phyloP scores from a whole-genome alignment of 1,140 invertebrate genomes.

The Trachelipus rathkii region DNA sequence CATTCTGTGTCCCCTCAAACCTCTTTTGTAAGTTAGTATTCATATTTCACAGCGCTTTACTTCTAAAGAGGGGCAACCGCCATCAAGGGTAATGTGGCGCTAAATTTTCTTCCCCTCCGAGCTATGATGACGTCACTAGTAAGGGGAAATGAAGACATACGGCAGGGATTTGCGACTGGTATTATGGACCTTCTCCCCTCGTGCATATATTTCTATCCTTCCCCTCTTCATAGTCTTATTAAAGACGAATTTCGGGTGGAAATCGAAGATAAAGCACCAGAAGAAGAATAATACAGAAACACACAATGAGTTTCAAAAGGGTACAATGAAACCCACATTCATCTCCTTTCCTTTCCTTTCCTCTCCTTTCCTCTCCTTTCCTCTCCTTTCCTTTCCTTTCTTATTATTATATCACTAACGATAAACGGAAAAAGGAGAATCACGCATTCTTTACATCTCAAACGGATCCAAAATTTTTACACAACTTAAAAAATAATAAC shows the following conservation, averaged over 20 bases:
- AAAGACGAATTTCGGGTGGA: conserved; percentile 6
- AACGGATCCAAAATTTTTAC: too few relatives aligned
- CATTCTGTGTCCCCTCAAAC: not conserved
- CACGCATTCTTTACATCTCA: too few relatives aligned
- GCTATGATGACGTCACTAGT: not conserved
- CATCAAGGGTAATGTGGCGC: not conserved
- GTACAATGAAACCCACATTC: too few relatives aligned
- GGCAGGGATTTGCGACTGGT: conserved; percentile 7
- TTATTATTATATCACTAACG: too few relatives aligned
- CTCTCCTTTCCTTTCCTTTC: too few relatives aligned
- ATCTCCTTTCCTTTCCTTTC: too few relatives aligned
- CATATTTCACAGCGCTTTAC: not conserved
- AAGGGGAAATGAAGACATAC: conserved; percentile 12
- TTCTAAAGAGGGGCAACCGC: not conserved
- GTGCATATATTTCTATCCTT: not conserved
- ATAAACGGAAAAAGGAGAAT: too few relatives aligned
- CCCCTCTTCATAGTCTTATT: conserved; percentile 1
- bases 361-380: too few relatives aligned
- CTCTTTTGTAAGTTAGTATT: conserved; percentile 1
- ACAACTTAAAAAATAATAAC: too few relatives aligned
- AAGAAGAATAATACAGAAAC: not conserved
- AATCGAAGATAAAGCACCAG: not conserved
- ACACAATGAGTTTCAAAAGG: not conserved
- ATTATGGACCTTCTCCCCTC: conserved; percentile 6
- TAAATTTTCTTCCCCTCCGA: not conserved